Evolutionary conservation across 2,797 vertebrate genomes (phyloP).

Genomic region (Podarcis siculus): DNA sequence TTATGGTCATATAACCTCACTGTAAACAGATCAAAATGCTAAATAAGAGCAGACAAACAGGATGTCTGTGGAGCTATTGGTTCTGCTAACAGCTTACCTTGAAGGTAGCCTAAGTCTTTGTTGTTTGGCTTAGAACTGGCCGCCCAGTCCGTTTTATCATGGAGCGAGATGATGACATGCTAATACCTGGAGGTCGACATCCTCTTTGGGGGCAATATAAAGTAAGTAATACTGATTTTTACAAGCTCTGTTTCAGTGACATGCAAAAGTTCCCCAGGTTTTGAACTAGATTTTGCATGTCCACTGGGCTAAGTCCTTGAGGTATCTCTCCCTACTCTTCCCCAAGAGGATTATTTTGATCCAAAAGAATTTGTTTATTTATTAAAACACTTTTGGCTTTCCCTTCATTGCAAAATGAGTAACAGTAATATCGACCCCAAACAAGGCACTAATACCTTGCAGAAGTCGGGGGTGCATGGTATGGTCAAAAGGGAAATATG

Average conservation of each 20-base stretch:
- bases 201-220: conserved; percentile 75
- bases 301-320: neutral
- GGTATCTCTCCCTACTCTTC: neutral
- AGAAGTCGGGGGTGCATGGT: neutral
- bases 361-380: neutral
- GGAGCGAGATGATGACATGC: conserved; percentile 71
- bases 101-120: conserved; percentile 1
- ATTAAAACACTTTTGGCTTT: neutral
- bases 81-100: neutral
- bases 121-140: conserved; percentile 48
- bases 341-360: neutral
- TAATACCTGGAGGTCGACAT: conserved; percentile 72
- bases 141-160: conserved; percentile 66
- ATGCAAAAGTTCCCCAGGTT: neutral
- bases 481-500: neutral
- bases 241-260: neutral
- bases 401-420: too few species aligned
- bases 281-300: neutral
- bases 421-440: too few species aligned
- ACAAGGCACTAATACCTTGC: too few species aligned
- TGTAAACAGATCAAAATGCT: neutral
- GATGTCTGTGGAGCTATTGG: neutral
- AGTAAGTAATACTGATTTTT: conserved; percentile 47
- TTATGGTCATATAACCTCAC: too few species aligned
- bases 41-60: neutral